A percentile compares a stretch with the other conserved stretches of the same genome.
Evolutionary conservation across 2,113 vertebrate species (phyloP).

Genomic region (Channa argus): DNA sequence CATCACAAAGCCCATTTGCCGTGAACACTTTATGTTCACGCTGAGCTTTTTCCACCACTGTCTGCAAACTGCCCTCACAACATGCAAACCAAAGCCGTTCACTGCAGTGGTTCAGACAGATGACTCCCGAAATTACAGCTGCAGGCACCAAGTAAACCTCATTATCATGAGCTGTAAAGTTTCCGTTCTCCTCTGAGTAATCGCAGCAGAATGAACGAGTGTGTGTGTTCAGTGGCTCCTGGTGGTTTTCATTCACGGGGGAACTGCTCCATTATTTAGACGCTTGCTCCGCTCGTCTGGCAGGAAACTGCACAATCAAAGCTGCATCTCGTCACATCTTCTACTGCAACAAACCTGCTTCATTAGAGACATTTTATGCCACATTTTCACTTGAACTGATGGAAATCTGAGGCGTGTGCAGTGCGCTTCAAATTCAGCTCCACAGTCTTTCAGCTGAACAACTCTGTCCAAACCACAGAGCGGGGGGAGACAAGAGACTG

Average conservation of each 20-base stretch:
- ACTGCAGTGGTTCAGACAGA: slow-evolving; percentile 31
- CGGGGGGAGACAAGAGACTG: background rate
- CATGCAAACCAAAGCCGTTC: slow-evolving; percentile 37
- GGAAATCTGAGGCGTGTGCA: background rate
- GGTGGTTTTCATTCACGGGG: background rate
- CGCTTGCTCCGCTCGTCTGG: background rate
- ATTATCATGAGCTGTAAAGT: slow-evolving; percentile 35
- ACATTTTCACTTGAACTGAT: background rate
- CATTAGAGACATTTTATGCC: background rate
- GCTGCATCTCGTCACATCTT: background rate
- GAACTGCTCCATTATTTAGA: slow-evolving; percentile 25
- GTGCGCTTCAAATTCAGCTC: background rate
- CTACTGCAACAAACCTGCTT: background rate
- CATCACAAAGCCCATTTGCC: background rate
- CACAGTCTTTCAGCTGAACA: slow-evolving; percentile 13
- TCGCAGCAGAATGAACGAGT: background rate
- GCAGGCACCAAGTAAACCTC: slow-evolving; percentile 48
- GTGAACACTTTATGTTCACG: slow-evolving; percentile 2
- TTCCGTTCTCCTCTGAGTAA: slow-evolving; percentile 30
- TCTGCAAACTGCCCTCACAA: slow-evolving; percentile 13
- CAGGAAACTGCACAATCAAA: slow-evolving; percentile 2
- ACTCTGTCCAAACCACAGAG: slow-evolving; percentile 22
- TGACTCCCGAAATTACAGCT: slow-evolving; percentile 60
- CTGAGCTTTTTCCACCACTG: slow-evolving; percentile 33
- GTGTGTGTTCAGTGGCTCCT: background rate